Evolutionary conservation across 2,888 invertebrate genomes (phyloP).

Genomic region (Eupithecia pulchellata): DNA sequence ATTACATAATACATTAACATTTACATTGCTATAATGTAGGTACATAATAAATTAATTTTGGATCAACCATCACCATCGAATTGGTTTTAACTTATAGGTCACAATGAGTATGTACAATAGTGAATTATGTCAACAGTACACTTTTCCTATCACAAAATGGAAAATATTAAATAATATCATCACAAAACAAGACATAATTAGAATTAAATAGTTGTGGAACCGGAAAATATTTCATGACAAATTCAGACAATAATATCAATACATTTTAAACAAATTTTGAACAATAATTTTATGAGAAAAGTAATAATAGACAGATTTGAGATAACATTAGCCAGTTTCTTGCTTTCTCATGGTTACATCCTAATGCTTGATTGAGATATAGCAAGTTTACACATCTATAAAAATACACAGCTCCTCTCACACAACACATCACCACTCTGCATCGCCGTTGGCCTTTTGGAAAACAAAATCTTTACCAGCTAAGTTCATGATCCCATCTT

Average conservation of each 20-base stretch:
- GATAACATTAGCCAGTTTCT: slow-evolving; percentile 56
- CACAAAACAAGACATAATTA: slow-evolving; percentile 25
- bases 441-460: slow-evolving; percentile 99
- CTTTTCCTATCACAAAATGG: slow-evolving; percentile 27
- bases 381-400: slow-evolving; percentile 68
- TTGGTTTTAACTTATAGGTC: not conserved
- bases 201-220: slow-evolving; percentile 15
- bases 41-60: slow-evolving; percentile 11
- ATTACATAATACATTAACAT: slow-evolving; percentile 1
- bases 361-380: slow-evolving; percentile 62
- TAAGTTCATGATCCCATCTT: slow-evolving; percentile 99
- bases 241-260: not conserved
- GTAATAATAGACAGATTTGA: slow-evolving; percentile 45
- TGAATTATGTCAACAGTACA: slow-evolving; percentile 17
- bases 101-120: slow-evolving; percentile 10
- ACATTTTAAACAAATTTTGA: not conserved
- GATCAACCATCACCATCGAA: slow-evolving; percentile 12
- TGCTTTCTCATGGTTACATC: slow-evolving; percentile 55
- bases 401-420: slow-evolving; percentile 67
- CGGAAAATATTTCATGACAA: slow-evolving; percentile 11
- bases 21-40: slow-evolving; percentile 4
- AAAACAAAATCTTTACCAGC: slow-evolving; percentile 99
- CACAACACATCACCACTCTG: slow-evolving; percentile 94
- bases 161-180: slow-evolving; percentile 27
- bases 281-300: slow-evolving; percentile 26